These are phyloP conservation scores for Agrochola lota DNA, from an alignment of 2,888 invertebrate species.

Conservation along the genomic window DNA sequence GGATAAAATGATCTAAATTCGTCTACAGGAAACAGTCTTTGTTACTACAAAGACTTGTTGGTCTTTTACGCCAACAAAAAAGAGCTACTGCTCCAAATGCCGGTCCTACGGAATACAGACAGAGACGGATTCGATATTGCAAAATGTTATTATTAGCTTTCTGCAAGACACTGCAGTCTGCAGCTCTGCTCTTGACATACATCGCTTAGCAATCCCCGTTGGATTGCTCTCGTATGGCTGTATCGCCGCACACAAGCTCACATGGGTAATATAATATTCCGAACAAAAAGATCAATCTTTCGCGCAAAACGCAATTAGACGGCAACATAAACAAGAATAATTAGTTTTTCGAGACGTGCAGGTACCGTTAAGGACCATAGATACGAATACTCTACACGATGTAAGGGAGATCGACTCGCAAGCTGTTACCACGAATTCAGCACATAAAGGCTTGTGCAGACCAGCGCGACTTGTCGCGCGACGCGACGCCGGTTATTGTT, in stretches of 20 bases:
- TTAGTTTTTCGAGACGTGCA: too few relatives aligned
- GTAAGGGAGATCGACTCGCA: too few relatives aligned
- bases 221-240: neutral
- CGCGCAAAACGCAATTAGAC: neutral
- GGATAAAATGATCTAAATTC: neutral
- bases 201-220: slow-evolving; percentile 6
- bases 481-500: too few relatives aligned
- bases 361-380: too few relatives aligned
- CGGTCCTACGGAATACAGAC: neutral
- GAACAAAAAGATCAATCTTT: neutral
- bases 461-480: too few relatives aligned
- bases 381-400: too few relatives aligned
- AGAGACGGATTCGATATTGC: neutral
- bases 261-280: neutral
- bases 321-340: too few relatives aligned
- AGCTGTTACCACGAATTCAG: too few relatives aligned
- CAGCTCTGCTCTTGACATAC: slow-evolving; percentile 6
- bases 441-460: too few relatives aligned
- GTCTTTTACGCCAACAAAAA: slow-evolving; percentile 8
- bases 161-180: neutral
- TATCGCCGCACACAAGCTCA: neutral
- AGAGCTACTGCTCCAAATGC: too few relatives aligned
- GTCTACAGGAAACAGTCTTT: slow-evolving; percentile 1
- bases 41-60: neutral
- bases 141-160: slow-evolving; percentile 6